phyloP scores from a whole-genome alignment of 2,888 invertebrate genomes.

The Phragmatobia fuliginosa region DNA sequence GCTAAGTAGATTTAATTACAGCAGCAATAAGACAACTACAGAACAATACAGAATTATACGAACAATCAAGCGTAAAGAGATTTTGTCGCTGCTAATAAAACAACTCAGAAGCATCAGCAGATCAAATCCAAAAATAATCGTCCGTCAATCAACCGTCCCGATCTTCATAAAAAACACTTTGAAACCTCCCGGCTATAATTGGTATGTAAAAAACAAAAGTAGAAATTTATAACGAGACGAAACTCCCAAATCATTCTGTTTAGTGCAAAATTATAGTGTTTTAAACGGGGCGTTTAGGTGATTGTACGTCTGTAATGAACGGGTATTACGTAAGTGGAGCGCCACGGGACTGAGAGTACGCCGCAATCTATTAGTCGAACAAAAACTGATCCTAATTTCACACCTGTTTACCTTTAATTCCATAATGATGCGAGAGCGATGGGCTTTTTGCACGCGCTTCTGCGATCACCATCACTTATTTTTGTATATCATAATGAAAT shows the following conservation, averaged over 20 bases:
- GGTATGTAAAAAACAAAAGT: conserved; percentile 82
- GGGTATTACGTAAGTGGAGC: conserved; percentile 77
- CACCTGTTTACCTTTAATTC: conserved; percentile 85
- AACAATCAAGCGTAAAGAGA: conserved; percentile 61
- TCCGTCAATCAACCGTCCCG: conserved; percentile 80
- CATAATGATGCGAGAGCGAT: conserved; percentile 76
- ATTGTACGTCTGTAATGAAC: conserved; percentile 76
- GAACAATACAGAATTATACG: conserved; percentile 60
- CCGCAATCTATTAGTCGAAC: conserved; percentile 79
- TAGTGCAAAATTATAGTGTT: conserved; percentile 85
- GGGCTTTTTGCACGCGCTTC: conserved; percentile 74
- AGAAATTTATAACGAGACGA: conserved; percentile 83
- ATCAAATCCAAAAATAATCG: conserved; percentile 81
- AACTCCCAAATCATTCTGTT: conserved; percentile 83
- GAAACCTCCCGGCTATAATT: conserved; percentile 77
- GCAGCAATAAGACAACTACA: conserved; percentile 54
- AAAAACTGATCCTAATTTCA: conserved; percentile 85
- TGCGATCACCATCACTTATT: conserved; percentile 42
- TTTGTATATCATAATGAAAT: conserved; percentile 12
- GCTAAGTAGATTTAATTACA: conserved; percentile 53
- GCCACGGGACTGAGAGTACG: conserved; percentile 73
- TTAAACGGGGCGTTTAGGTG: conserved; percentile 81
- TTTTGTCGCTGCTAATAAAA: conserved; percentile 68
- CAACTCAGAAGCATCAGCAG: conserved; percentile 78
- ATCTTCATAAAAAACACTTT: conserved; percentile 76